Evolutionary conservation across 2,888 invertebrate species (phyloP), one percentile per base, ranked within the genome.

Genomic region (Charanyca ferruginea): DNA sequence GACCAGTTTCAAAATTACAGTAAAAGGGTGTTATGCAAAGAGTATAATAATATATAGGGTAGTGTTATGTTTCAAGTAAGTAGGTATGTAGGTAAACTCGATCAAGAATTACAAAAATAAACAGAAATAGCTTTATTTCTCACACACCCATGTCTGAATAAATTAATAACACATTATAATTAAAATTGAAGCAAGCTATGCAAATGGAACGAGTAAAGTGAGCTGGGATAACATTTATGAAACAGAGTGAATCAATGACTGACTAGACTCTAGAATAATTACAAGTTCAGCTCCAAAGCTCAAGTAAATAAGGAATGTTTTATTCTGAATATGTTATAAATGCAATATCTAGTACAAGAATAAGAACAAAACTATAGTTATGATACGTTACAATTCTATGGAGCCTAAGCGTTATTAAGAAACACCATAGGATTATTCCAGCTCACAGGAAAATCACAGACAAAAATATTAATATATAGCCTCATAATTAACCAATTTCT

Each of bases 371-470:
- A 41, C 23, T 53, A 68, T 22, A 44, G 16, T 6, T 20, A 38
- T 25, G 23, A 7, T 20, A 57, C 25, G 22, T 20, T 23, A 16
- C 41, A 35, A 25, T 38, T 53, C 3, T 59, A 48, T 28, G 13
- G 18, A 51, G 35, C 6, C 6, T 51, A 48, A 55, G 25, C 22
- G n/a, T 66, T 20, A 25, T 32, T 45, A 28, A 2, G 32, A 7
- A 60, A 55, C 48, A 11, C 18, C 9, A 52, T 44, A 53, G 6
- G 22, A 60, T 60, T 66, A 77, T 73, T 78, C 83, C 88, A 87
- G 81, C 83, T 80, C 84, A 77, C 79, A 51, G 32, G 69, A 79
- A 77, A 72, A 87, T 88, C 87, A 88, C 87, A 87, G 87, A 83
- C 75, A 83, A 74, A 66, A 77, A 76, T 74, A 77, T 79, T 68